Conservation (phyloP, 2,888 invertebrate species). For the Zeuzera pyrina region DNA sequence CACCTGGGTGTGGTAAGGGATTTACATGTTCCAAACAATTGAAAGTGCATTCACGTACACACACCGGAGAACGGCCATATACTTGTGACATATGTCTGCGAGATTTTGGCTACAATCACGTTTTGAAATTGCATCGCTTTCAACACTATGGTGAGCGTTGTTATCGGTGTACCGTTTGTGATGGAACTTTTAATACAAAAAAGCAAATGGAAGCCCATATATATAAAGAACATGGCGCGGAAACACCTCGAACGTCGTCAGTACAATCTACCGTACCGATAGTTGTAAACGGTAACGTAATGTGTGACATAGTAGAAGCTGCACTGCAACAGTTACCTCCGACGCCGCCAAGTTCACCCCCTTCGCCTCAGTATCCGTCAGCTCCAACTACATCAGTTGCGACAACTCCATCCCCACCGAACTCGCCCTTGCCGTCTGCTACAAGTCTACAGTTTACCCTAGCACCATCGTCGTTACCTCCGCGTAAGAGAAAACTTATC, state of each 20-base stretch:
- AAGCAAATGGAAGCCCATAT: constrained; percentile 94
- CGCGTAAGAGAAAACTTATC: constrained; percentile 86
- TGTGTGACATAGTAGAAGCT: constrained; percentile 59
- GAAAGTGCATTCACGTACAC: constrained; percentile 92
- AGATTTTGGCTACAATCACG: constrained; percentile 93
- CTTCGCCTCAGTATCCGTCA: constrained; percentile 57
- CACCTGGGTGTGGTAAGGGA: constrained; percentile 88
- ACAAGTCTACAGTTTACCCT: constrained; percentile 38
- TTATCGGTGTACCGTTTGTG: constrained; percentile 93
- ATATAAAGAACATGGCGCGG: constrained; percentile 68
- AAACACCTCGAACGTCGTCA: constrained; percentile 52
- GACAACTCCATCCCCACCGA: constrained; percentile 36
- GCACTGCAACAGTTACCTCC: constrained; percentile 68
- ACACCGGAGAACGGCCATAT: constrained; percentile 93
- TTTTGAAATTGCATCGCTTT: constrained; percentile 89
- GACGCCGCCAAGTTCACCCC: constrained; percentile 73
- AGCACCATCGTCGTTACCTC: constrained; percentile 76
- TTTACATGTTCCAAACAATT: constrained; percentile 94
- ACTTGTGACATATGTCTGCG: constrained; percentile 93
- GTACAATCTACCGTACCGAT: constrained; percentile 38
- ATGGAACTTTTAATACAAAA: constrained; percentile 91
- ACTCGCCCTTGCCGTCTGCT: constrained; percentile 63
- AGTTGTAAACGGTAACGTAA: constrained; percentile 43
- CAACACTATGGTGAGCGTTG: constrained; percentile 94
- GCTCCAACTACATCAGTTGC: constrained; percentile 32